Conservation (phyloP, 2,113 vertebrate species). For the Probosciger aterrimus region DNA sequence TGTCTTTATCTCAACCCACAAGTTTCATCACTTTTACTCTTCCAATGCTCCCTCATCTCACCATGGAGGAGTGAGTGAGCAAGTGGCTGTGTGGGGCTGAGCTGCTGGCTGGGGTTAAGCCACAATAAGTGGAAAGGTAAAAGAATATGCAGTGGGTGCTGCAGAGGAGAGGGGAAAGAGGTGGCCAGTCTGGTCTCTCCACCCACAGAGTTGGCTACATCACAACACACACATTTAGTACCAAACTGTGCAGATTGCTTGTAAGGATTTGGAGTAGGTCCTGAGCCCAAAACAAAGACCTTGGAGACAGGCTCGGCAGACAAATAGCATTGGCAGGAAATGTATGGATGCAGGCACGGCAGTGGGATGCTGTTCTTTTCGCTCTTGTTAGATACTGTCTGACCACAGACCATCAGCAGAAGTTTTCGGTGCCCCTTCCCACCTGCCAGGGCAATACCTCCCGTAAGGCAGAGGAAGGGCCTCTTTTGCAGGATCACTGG, state of each 20-base stretch:
- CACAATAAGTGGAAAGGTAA: not conserved
- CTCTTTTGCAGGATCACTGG: not conserved
- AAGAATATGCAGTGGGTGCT: not conserved
- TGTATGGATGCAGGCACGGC: not conserved
- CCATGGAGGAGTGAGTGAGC: not conserved
- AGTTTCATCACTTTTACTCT: not conserved
- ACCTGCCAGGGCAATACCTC: not conserved
- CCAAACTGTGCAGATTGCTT: not conserved
- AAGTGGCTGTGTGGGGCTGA: not conserved
- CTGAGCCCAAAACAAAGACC: not conserved
- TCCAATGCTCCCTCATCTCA: not conserved
- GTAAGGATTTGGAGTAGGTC: not conserved
- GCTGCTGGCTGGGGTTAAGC: not conserved
- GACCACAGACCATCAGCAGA: not conserved
- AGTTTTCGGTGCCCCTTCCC: not conserved
- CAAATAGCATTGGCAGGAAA: not conserved
- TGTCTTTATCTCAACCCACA: not conserved
- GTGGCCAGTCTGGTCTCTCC: not conserved
- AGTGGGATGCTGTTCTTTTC: not conserved
- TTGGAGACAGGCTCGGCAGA: not conserved
- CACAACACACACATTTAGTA: fast-evolving
- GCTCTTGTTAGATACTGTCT: not conserved
- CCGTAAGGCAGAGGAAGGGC: not conserved
- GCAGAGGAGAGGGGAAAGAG: not conserved
- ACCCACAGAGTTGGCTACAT: not conserved